A percentile compares a stretch with the other conserved stretches of the same genome.
These are phyloP conservation scores for Rhagonycha lutea DNA, from an alignment of 2,888 invertebrate genomes.

Conservation along the genomic window DNA sequence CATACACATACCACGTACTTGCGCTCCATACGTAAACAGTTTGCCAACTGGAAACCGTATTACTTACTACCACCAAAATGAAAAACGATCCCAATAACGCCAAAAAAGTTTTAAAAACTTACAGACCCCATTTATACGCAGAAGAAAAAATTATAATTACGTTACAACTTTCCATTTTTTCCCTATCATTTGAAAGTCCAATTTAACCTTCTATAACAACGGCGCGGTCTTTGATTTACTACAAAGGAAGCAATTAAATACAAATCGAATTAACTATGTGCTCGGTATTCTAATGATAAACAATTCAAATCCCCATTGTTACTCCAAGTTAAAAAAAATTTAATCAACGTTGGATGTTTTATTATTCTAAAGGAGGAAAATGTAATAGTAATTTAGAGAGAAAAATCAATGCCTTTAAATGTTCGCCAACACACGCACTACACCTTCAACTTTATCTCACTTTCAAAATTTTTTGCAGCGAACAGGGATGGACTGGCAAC, in stretches of 20 bases:
- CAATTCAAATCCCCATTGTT: constrained; percentile 12
- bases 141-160: background rate
- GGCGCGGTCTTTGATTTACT: background rate
- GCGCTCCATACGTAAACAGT: constrained; percentile 21
- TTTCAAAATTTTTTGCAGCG: background rate
- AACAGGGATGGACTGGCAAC: background rate
- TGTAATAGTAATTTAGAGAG: background rate
- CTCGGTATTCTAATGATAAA: constrained; percentile 9
- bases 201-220: background rate
- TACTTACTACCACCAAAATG: constrained; percentile 14
- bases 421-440: constrained; percentile 7
- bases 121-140: background rate
- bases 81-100: constrained; percentile 8
- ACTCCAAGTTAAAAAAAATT: constrained; percentile 11
- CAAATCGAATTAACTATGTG: background rate
- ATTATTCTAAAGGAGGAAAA: constrained; percentile 5
- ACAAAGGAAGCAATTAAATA: background rate
- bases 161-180: background rate
- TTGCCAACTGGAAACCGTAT: constrained; percentile 16
- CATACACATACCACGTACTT: constrained; percentile 23
- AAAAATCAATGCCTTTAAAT: background rate
- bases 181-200: background rate
- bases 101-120: background rate
- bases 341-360: constrained; percentile 15
- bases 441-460: background rate